Evolutionary conservation across 2,888 invertebrate species (phyloP).

Genomic region (Tholera decimalis): DNA sequence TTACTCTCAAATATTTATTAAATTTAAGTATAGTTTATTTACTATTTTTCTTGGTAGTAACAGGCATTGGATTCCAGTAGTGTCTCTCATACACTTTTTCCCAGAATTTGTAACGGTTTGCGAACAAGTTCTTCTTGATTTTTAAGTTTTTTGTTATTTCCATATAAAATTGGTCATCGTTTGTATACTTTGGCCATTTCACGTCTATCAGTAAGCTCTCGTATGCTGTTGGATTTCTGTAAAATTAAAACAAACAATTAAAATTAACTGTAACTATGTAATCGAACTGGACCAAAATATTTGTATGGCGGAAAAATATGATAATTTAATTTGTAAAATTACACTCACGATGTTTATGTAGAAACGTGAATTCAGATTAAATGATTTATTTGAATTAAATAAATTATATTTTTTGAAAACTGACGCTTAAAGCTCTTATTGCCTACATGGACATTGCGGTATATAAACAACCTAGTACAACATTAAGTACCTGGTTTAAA

Average conservation of each 20-base stretch:
- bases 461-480: neutral
- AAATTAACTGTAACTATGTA: too few species aligned
- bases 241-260: conserved; percentile 51
- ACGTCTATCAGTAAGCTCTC: conserved; percentile 78
- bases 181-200: conserved; percentile 81
- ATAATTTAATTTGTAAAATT: too few species aligned
- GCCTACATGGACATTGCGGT: too few species aligned
- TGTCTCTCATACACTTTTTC: conserved; percentile 80
- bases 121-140: conserved; percentile 76
- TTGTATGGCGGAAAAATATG: too few species aligned
- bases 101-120: conserved; percentile 80
- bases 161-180: conserved; percentile 77
- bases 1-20: too few species aligned
- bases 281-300: too few species aligned
- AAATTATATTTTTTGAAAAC: too few species aligned
- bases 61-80: conserved; percentile 79
- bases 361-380: neutral
- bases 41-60: conserved; percentile 8
- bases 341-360: too few species aligned
- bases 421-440: too few species aligned
- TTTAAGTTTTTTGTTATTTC: conserved; percentile 77
- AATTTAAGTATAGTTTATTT: neutral
- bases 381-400: too few species aligned
- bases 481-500: neutral
- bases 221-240: conserved; percentile 84